Base-by-base conservation (phyloP, 2,113 vertebrate genomes). In the Thermophis baileyi region DNA sequence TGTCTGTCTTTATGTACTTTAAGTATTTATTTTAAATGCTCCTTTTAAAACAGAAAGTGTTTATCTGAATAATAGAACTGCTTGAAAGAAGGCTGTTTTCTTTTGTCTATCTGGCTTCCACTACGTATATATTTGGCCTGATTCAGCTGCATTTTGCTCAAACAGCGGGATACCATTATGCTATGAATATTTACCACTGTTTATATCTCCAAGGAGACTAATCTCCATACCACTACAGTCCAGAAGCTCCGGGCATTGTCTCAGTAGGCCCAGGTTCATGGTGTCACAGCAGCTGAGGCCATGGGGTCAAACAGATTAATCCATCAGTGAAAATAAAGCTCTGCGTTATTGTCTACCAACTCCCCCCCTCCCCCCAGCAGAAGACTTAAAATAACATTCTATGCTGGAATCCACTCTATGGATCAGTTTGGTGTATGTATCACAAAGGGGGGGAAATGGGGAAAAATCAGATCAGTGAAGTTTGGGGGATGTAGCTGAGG, bases 161-260 rank as follows among this genome's bases (percentile, higher is more conserved):
- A 95, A 94, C 25, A 89, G 94, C 92, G 94, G 89, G 93, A 93
- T 90, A 91, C 93, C 86, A 81, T 92, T 97, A 93, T 95, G 94
- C 95, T 95, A 96, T 92, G 94, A 95, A 95, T 96, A 97, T 97
- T 97, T 97, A 95, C 95, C 95, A 93, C 96, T 96, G 93, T 95
- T 85, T 97, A 96, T 87, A 93, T 97, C 97, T 96, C 97, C 97
- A 97, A 96, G 97, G 97, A 97, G 95, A 98, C 94, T 96, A 96
- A 97, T 97, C 96, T 96, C 93, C 96, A 96, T 93, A 94, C 96
- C 94, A 96, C 91, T n/a, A 92, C 94, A 96, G 96, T 95, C 96
- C 96, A 97, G 97, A 96, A 97, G 95, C 95, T 96, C 93, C 44
- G 35, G 53, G 92, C 46, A 96, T 96, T 97, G 96, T 97, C 96